Base-by-base conservation (phyloP, 2,797 vertebrate genomes). In the Melanotaenia trifasciata region DNA sequence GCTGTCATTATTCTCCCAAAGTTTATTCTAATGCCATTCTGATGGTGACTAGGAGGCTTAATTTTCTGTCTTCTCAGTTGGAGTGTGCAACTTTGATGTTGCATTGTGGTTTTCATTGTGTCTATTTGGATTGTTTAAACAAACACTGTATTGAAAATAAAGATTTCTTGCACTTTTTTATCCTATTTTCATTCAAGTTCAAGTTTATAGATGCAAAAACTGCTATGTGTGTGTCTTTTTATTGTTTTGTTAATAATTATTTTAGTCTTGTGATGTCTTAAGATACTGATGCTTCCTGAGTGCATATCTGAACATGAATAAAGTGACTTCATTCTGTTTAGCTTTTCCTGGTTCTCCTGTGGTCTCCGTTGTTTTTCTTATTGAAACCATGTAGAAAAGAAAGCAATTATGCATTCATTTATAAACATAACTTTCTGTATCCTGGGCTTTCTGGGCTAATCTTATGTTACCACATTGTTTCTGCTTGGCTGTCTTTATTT, bases 1-100 rank as follows among this genome's bases (percentile, higher is more conserved):
- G 61, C 64, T 76, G 54, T 72, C 74, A 78, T 90, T 77, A 76
- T 86, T 90, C 80, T 83, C 82, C 70, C 22, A n/a, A 71, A 67
- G 62, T 82, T 83, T 62, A 51, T 51, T 24, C 56, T 84, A 82
- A 81, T 86, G 67, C 26, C 35, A 26, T 57, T 64, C 51, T 77
- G 71, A 58, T 72, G 47, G 63, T 67, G 68, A 80, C 65, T 58
- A 79, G 72, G 61, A 63, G 67, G 67, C 67, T 67, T 67, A 43
- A 78, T 85, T 76, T 67, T 73, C 72, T 59, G 32, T 62, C 32
- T 56, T 74, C 36, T 26, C 63, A 63, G 57, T 47, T 16, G 61
- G 51, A 62, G 40, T 12, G 18, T 53, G 59, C 47, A 60, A 60
- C 77, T 20, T 78, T 74, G 66, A 70, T 76, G 76, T 28, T 57